phyloP scores from a whole-genome alignment of 92 coral and sea anemone genomes.

The Montipora capitata region DNA sequence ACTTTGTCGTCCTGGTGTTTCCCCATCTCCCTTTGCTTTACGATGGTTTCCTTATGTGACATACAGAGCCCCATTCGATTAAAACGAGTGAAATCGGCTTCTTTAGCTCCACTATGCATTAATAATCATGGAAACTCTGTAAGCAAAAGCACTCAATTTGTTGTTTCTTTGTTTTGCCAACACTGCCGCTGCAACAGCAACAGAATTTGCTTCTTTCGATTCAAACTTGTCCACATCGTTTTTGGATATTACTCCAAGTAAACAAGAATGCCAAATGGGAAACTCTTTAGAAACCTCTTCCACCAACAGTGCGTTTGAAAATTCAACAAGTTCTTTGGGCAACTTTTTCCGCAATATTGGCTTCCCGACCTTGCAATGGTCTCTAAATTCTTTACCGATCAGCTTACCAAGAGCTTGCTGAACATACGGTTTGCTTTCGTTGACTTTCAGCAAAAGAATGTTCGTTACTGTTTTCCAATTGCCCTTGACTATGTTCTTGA shows the following conservation, averaged over 20 bases:
- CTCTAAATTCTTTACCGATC: not conserved
- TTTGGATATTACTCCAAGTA: no score
- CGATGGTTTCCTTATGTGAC: slow-evolving; percentile 28
- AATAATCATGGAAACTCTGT: not conserved
- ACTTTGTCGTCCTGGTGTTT: slow-evolving; percentile 28
- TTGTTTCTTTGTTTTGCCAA: not conserved
- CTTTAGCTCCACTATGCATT: slow-evolving; percentile 5
- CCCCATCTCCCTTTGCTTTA: slow-evolving; percentile 44
- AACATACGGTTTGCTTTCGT: not conserved
- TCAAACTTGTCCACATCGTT: no score
- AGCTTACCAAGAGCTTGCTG: not conserved
- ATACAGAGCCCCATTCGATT: slow-evolving; percentile 22
- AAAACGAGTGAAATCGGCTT: not conserved
- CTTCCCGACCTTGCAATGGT: not conserved
- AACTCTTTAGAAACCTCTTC: not conserved
- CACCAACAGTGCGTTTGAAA: not conserved
- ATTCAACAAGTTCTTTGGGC: not conserved
- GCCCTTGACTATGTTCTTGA: not conserved
- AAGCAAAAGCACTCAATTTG: not conserved
- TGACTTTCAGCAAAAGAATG: not conserved
- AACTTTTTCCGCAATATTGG: not conserved
- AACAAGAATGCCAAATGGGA: not conserved
- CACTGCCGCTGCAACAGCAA: not conserved
- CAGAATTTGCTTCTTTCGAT: no score
- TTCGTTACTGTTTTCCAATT: not conserved